These are phyloP conservation scores for Borostomias antarcticus DNA, from an alignment of 2,797 vertebrate genomes.

Conservation along the genomic window DNA sequence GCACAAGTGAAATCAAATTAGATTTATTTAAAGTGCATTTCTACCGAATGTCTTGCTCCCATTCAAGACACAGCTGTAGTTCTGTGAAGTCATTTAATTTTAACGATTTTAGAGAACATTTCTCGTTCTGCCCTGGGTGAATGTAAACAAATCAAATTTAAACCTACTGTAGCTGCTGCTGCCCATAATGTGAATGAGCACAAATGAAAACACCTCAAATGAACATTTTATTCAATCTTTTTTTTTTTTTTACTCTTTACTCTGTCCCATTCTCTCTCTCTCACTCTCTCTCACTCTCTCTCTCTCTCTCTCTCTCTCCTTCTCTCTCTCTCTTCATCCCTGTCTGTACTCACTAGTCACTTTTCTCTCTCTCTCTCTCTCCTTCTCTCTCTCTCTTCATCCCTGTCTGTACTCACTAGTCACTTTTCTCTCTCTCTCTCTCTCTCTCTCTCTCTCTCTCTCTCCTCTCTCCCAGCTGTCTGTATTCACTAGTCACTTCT, in stretches of 20 bases:
- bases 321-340: slow-evolving; percentile 6
- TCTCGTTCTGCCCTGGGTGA: slow-evolving; percentile 18
- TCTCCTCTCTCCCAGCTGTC: no score
- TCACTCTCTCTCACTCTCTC: slow-evolving; percentile 17
- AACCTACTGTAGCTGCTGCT: slow-evolving; percentile 44
- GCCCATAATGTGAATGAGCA: slow-evolving; percentile 50
- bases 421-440: slow-evolving; percentile 3
- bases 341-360: no score
- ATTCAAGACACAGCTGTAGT: not conserved
- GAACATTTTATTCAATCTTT: slow-evolving; percentile 50
- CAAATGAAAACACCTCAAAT: slow-evolving; percentile 65
- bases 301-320: slow-evolving; percentile 31
- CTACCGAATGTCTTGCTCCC: not conserved
- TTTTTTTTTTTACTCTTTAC: not conserved
- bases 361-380: slow-evolving; percentile 3
- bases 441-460: not conserved
- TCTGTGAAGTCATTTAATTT: not conserved
- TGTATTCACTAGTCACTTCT: slow-evolving; percentile 19
- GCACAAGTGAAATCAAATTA: no score
- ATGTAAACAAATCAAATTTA: slow-evolving; percentile 42
- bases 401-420: slow-evolving; percentile 2
- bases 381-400: slow-evolving; percentile 6
- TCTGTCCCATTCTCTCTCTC: slow-evolving; percentile 18
- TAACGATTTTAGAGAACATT: not conserved
- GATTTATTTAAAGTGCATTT: no score